Base-by-base conservation (phyloP, 2,888 invertebrate genomes). In the Cyaniris semiargus region DNA sequence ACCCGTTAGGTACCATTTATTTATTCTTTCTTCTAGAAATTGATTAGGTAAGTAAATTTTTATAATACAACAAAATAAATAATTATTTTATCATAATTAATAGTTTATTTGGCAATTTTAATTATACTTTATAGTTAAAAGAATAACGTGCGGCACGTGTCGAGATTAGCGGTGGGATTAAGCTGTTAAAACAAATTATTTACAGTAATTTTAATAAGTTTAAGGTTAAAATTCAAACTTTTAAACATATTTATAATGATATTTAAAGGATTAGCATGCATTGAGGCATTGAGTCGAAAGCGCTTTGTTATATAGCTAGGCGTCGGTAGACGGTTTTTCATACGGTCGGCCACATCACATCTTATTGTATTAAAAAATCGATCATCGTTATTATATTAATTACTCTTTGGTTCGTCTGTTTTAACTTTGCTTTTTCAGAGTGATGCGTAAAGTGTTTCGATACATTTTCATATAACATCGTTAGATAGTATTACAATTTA, bases 31-130 rank as follows among this genome's bases (percentile, higher is more conserved):
- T 75, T 78, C 70, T 79, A 80, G 76, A 76, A 76, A 72, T 77
- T 79, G 76, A 58, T 78, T 78, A 75, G 81, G 83, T 83, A 80
- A 83, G 83, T 81, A 71, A 18, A 66, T 78, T 78, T 78, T 78
- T 53, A 27, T 75, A n/a, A 75, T 74, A 78, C 76, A 74, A 66
- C 75, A 66, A 79, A 78, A 70, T 77, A 58, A 74, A 79, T 78
- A 6, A 8, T 27, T 74, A 23, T 23, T 72, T 71, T 15, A 48
- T 27, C 53, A 27, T 18, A 74, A 38, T 74, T 74, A 74, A 8
- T 18, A 23, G 31, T 44, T n/a, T 4, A 44, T 71, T 71, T 7
- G 27, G 27, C 7, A 27, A 8, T 53, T 74, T 31, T 53, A 38
- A 27, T 10, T 53, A 53, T 27, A 21, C 27, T 21, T 48, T 44